A percentile compares a stretch with the other conserved stretches of the same genome.
Conservation (phyloP, 2,113 vertebrate species). For the Sceloporus undulatus region DNA sequence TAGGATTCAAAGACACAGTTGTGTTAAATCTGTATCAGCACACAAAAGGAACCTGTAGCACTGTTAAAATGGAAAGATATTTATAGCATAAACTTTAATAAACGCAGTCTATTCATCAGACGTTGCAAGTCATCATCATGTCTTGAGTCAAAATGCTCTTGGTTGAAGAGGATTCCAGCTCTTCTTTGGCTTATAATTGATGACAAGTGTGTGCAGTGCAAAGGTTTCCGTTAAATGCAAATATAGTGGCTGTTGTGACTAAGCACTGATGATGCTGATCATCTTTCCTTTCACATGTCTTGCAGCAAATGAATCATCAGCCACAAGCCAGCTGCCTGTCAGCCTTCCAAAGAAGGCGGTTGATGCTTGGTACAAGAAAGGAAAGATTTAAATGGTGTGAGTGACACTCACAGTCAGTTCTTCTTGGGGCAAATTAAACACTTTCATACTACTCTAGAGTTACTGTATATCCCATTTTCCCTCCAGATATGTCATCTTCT, state of each 20-base stretch:
- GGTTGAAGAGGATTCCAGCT: background rate
- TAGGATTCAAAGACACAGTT: too few species aligned
- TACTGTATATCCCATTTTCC: too few species aligned
- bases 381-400: background rate
- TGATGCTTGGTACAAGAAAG: background rate
- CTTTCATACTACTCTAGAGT: too few species aligned
- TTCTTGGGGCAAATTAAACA: background rate
- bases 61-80: too few species aligned
- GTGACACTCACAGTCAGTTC: background rate
- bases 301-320: background rate
- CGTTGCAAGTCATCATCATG: too few species aligned
- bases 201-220: background rate
- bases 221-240: background rate
- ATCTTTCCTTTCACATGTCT: too few species aligned
- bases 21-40: too few species aligned
- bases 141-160: too few species aligned
- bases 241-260: background rate
- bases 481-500: too few species aligned
- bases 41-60: too few species aligned
- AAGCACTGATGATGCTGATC: background rate
- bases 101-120: too few species aligned
- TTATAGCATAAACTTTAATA: too few species aligned
- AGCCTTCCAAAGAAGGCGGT: background rate
- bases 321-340: background rate
- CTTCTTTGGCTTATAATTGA: background rate